Evolutionary conservation across 2,113 vertebrate species (phyloP).

Genomic region (Phalacrocorax pelagicus): DNA sequence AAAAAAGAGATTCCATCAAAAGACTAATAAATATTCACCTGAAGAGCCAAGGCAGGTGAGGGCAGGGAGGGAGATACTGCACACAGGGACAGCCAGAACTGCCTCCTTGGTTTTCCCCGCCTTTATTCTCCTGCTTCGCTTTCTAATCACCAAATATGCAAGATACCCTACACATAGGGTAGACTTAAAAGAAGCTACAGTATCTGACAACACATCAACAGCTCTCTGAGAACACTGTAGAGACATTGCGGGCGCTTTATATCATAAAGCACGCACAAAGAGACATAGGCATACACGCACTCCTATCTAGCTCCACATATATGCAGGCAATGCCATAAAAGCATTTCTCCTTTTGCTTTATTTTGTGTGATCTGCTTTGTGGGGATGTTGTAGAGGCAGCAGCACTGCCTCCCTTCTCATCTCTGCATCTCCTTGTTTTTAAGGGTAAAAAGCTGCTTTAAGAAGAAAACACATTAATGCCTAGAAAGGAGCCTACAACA

Average conservation of each 20-base stretch:
- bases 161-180: not conserved
- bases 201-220: not conserved
- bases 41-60: not conserved
- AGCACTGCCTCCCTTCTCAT: not conserved
- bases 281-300: not conserved
- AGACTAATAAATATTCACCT: not conserved
- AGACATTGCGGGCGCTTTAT: not conserved
- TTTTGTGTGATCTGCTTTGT: constrained; percentile 8
- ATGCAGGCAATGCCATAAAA: not conserved
- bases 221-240: not conserved
- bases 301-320: not conserved
- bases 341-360: not conserved
- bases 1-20: not conserved
- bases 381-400: not conserved
- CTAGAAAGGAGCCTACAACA: not conserved
- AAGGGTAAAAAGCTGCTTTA: not conserved
- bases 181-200: not conserved
- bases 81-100: not conserved
- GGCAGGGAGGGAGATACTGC: not conserved
- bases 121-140: not conserved
- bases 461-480: not conserved
- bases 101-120: not conserved
- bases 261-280: not conserved
- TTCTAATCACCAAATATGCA: not conserved
- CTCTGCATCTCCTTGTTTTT: not conserved